Evolutionary conservation across 2,797 vertebrate genomes (phyloP).

Genomic region (Zenarchopterus dispar): DNA sequence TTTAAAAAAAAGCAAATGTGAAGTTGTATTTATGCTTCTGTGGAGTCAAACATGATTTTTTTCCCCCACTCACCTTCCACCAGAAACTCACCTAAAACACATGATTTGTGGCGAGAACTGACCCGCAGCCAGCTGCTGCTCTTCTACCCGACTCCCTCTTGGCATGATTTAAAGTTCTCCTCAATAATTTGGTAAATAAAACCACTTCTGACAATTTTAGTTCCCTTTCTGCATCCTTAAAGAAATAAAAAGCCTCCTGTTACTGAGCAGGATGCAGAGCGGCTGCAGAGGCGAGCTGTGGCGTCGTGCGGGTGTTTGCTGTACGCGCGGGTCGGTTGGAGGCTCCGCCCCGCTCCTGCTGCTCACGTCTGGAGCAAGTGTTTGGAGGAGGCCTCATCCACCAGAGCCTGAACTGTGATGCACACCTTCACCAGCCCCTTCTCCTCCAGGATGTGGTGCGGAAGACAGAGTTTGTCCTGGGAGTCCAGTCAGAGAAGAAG

Average conservation of each 20-base stretch:
- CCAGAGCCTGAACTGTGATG: constrained; percentile 89
- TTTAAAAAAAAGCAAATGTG: not conserved
- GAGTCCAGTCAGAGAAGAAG: constrained; percentile 14
- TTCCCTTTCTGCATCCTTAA: constrained; percentile 28
- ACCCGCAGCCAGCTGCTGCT: not conserved
- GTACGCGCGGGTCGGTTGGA: not conserved
- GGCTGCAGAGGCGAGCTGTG: constrained; percentile 4
- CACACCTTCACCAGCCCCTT: constrained; percentile 93
- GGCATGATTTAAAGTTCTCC: constrained; percentile 5
- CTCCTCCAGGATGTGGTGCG: constrained; percentile 97
- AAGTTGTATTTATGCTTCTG: constrained; percentile 2
- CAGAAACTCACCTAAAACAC: not conserved
- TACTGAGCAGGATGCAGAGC: constrained; percentile 9
- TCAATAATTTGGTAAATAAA: constrained; percentile 4
- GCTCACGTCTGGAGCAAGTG: constrained; percentile 84
- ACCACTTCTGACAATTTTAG: constrained; percentile 3
- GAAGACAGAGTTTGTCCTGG: constrained; percentile 95
- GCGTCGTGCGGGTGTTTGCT: constrained; percentile 4
- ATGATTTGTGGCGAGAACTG: not conserved
- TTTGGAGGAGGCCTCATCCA: constrained; percentile 84
- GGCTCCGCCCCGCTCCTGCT: not conserved
- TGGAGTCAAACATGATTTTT: not conserved
- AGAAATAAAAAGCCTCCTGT: constrained; percentile 1
- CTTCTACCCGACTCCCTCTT: not conserved
- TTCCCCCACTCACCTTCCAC: not conserved